These are phyloP conservation scores for Asarcornis scutulata DNA, from an alignment of 2,113 vertebrate species.

Conservation along the genomic window DNA sequence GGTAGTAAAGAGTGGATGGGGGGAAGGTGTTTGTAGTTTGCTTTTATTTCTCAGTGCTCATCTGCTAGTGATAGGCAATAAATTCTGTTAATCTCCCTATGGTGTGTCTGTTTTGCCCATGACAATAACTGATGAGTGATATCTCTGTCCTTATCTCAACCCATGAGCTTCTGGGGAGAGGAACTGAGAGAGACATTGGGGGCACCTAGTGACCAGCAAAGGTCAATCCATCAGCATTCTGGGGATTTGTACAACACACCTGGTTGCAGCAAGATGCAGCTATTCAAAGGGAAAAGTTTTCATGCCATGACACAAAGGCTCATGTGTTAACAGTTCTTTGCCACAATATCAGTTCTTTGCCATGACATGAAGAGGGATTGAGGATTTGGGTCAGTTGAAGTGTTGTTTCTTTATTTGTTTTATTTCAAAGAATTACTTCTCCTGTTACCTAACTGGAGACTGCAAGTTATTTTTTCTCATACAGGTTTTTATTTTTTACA, in stretches of 20 bases:
- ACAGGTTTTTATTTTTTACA: accelerated
- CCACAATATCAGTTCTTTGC: not conserved
- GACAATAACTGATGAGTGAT: too few relatives aligned
- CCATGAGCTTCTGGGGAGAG: too few relatives aligned
- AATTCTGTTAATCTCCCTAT: too few relatives aligned
- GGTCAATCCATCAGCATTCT: not conserved
- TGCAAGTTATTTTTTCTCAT: not conserved
- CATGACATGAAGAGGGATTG: not conserved
- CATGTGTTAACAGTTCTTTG: accelerated
- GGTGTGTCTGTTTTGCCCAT: too few relatives aligned
- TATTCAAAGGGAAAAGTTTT: not conserved
- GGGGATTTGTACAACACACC: accelerated
- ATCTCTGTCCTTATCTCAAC: too few relatives aligned
- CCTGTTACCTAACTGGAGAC: not conserved
- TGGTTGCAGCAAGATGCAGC: not conserved
- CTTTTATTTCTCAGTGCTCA: too few relatives aligned
- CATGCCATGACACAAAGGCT: not conserved
- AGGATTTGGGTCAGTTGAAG: not conserved
- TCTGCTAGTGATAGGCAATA: too few relatives aligned
- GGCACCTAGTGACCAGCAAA: too few relatives aligned
- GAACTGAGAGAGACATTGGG: too few relatives aligned
- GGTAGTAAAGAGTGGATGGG: too few relatives aligned
- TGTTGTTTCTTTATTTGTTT: not conserved
- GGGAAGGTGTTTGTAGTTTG: too few relatives aligned
- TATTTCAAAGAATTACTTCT: not conserved